A percentile compares a stretch with the other conserved stretches of the same genome.
phyloP scores from a whole-genome alignment of 2,797 vertebrate genomes.

The Astyanax mexicanus region DNA sequence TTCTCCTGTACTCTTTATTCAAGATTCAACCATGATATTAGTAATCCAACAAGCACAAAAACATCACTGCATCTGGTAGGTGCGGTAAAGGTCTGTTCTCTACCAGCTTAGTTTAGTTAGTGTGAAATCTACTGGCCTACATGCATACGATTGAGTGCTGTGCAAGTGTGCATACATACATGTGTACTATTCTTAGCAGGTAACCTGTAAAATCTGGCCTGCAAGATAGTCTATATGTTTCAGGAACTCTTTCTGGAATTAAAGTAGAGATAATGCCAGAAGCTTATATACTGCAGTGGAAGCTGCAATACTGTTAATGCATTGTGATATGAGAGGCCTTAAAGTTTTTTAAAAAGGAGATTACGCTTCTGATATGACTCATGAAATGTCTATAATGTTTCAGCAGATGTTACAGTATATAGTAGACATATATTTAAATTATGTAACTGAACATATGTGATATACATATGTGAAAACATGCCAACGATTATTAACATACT shows the following conservation, averaged over 20 bases:
- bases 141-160: background rate
- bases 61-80: background rate
- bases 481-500: background rate
- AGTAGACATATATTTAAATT: constrained; percentile 44
- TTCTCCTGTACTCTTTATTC: background rate
- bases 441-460: background rate
- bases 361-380: constrained; percentile 62
- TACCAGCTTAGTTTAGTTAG: background rate
- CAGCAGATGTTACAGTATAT: constrained; percentile 65
- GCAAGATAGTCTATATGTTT: background rate
- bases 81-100: background rate
- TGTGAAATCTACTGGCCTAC: background rate
- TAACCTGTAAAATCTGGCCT: background rate
- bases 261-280: background rate
- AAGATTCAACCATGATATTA: background rate
- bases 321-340: constrained; percentile 16
- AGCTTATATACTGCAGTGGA: background rate
- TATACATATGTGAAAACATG: background rate
- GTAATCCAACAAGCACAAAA: background rate
- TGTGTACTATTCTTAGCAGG: background rate
- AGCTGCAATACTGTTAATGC: constrained; percentile 23
- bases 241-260: background rate
- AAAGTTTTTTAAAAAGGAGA: constrained; percentile 55
- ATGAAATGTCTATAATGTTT: constrained; percentile 62
- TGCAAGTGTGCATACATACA: background rate